Percentiles rank a stretch among this genome's conserved stretches.
Evolutionary conservation across 2,797 vertebrate genomes (phyloP).

Genomic region (Hyperoplus lanceolatus): DNA sequence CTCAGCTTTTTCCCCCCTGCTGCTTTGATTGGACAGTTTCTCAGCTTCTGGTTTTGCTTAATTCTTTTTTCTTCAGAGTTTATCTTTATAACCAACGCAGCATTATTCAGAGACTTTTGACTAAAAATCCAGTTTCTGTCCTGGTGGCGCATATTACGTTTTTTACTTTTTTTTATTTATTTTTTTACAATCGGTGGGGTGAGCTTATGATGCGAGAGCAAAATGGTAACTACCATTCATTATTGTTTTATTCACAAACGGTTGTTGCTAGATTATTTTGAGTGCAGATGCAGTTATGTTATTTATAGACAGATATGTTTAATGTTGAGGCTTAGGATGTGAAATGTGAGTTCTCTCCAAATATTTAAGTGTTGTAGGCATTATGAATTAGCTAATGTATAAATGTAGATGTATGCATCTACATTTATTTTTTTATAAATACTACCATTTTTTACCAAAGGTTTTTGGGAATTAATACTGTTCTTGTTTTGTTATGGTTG

Average conservation of each 20-base stretch:
- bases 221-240: constrained; percentile 91
- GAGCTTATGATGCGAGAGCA: constrained; percentile 91
- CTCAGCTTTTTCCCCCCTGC: constrained; percentile 62
- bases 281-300: constrained; percentile 5
- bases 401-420: neutral
- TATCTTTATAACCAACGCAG: constrained; percentile 61
- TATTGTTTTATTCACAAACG: constrained; percentile 49
- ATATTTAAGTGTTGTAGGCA: neutral
- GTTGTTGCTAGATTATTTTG: constrained; percentile 14
- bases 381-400: neutral
- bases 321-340: constrained; percentile 29
- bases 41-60: constrained; percentile 64
- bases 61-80: constrained; percentile 41
- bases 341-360: neutral
- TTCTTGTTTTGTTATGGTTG: constrained; percentile 15
- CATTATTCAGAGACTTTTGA: constrained; percentile 58
- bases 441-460: neutral
- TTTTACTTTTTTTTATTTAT: neutral
- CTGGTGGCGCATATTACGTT: constrained; percentile 67
- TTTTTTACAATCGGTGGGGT: constrained; percentile 73
- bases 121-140: constrained; percentile 58
- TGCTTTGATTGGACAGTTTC: constrained; percentile 77
- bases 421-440: constrained; percentile 13
- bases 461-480: neutral
- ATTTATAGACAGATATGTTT: constrained; percentile 20